These are phyloP conservation scores for Ageneiosus marmoratus DNA, from an alignment of 2,113 vertebrate species.

Conservation along the genomic window DNA sequence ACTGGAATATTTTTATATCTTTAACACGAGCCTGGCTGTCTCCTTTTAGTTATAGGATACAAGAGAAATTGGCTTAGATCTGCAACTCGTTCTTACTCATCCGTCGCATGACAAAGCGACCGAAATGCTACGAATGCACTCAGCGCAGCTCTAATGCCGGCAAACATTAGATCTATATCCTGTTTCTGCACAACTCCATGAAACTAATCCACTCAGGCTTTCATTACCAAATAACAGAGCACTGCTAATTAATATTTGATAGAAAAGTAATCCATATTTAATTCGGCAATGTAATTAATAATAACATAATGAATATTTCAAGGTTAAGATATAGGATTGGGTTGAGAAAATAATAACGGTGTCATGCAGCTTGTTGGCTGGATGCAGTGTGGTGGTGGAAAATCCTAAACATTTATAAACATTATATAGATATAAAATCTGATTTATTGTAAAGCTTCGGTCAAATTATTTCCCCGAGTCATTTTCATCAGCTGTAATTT, in stretches of 20 bases:
- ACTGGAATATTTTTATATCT: slow-evolving; percentile 24
- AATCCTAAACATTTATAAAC: no score
- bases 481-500: neutral
- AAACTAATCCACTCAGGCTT: slow-evolving; percentile 54
- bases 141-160: slow-evolving; percentile 18
- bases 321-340: slow-evolving; percentile 48
- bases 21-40: slow-evolving; percentile 10
- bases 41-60: slow-evolving; percentile 30
- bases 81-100: neutral
- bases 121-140: neutral
- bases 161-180: slow-evolving; percentile 38
- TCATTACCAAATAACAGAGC: slow-evolving; percentile 53
- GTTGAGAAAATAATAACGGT: slow-evolving; percentile 17
- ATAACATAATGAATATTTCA: slow-evolving; percentile 59
- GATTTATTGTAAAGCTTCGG: neutral
- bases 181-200: slow-evolving; percentile 25
- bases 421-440: neutral
- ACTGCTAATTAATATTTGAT: slow-evolving; percentile 58
- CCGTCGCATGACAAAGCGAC: neutral
- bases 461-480: neutral
- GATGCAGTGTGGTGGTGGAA: neutral
- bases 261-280: slow-evolving; percentile 54
- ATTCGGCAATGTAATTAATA: slow-evolving; percentile 58
- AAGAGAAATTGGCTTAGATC: neutral
- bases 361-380: neutral